Evolutionary conservation across 2,888 invertebrate species (phyloP), one percentile per base, ranked within the genome.

Genomic region (Callosobruchus maculatus): DNA sequence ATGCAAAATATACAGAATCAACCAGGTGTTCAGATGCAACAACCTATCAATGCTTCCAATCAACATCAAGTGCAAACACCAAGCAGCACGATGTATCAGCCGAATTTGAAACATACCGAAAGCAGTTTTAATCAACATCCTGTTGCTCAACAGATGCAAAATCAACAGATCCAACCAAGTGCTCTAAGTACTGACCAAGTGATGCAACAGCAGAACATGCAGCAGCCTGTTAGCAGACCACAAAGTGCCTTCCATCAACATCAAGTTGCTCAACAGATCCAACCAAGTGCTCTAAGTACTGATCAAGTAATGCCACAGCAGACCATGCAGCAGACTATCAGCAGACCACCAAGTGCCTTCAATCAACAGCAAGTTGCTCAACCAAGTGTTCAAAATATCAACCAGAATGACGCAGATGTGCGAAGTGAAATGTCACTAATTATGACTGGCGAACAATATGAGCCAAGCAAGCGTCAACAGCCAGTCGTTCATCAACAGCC

Each of bases 1-100:
- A 26, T 3, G 22, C 21, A 70, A 67, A 74, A 72, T 72, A 18
- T 21, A 13, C 20, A 20, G 18, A 67, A 31, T 67, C 74, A 71
- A 71, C 71, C 49, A 13, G 20, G 20, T 67, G 22, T 49, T 31
- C 75, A 70, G 70, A 26, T 30, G 26, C 30, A 30, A 30, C 30
- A 30, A 9, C 3, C 30, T 5, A 5, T 5, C n/a, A 72, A 71
- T 30, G 70, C 70, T 20, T 72, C 30, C 31, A 22, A n/a, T n/a
- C 21, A 21, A 22, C 7, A 21, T 20, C 71, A 22, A 67, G 0
- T 20, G 9, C 71, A 31, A 26, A 70, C 21, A 3, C 22, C n/a
- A n/a, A 22, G 26, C n/a, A n/a, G n/a, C n/a, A n/a, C n/a, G n/a
- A n/a, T n/a, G n/a, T 18, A 20, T 26, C 21, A 70, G 70, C 21